Conservation (phyloP, 1,140 invertebrate species). For the Drosophila kepulauana region DNA sequence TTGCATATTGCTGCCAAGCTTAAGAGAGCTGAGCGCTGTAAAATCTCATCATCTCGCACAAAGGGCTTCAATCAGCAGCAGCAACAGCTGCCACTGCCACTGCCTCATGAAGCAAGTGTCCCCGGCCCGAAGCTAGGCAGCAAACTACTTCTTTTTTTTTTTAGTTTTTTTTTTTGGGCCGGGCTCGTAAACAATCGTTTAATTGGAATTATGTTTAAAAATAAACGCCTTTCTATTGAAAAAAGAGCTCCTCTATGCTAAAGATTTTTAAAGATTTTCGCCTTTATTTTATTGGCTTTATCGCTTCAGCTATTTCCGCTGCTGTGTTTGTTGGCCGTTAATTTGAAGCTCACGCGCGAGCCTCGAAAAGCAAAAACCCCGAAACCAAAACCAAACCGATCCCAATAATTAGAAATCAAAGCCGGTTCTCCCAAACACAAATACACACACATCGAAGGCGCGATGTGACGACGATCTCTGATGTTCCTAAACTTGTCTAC, state of each 20-base stretch:
- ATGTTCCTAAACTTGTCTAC: constrained; percentile 73
- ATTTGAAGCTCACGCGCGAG: constrained; percentile 71
- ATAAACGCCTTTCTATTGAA: constrained; percentile 67
- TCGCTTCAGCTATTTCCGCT: constrained; percentile 79
- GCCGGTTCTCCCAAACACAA: constrained; percentile 58
- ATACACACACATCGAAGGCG: constrained; percentile 12
- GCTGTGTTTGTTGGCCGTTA: constrained; percentile 72
- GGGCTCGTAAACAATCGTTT: constrained; percentile 68
- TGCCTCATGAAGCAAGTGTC: constrained; percentile 51
- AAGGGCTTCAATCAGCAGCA: constrained; percentile 17
- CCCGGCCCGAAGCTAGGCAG: neutral
- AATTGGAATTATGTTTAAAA: constrained; percentile 78
- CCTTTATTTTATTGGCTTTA: constrained; percentile 73
- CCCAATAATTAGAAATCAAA: constrained; percentile 81
- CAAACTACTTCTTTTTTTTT: constrained; percentile 30
- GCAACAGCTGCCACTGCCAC: neutral
- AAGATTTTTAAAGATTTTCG: constrained; percentile 36
- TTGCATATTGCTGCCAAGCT: constrained; percentile 59
- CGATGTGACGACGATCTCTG: constrained; percentile 9
- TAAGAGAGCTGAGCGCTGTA: constrained; percentile 14
- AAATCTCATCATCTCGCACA: constrained; percentile 20
- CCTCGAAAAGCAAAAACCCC: constrained; percentile 16
- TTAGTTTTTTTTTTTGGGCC: constrained; percentile 40
- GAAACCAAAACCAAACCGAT: constrained; percentile 42
- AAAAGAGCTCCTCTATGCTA: constrained; percentile 35